Evolutionary conservation across 2,797 vertebrate species (phyloP), one percentile per base, ranked within the genome.

Genomic region (Iguana delicatissima): DNA sequence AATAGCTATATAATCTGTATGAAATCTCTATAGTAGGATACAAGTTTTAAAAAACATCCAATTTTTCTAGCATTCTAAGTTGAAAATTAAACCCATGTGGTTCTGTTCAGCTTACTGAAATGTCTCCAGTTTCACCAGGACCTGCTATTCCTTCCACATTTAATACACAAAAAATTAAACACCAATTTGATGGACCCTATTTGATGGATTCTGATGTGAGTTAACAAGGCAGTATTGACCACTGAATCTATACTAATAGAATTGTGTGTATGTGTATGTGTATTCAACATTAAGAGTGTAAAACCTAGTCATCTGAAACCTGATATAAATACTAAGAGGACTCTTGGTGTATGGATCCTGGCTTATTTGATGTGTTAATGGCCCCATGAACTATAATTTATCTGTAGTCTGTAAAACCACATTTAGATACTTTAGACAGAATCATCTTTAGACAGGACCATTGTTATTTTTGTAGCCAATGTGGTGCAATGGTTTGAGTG

Each of bases 1-100:
- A 88, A 18, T 22, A 52, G 35, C 72, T 67, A 0, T 35, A 6
- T 3, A 84, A 62, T 50, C 38, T 87, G 69, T 35, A 86, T 22
- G 86, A 92, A 85, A 46, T 59, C 64, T 89, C 42, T 89, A 10
- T 0, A 89, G 16, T 89, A 89, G 67, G n/a, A 86, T 73, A 13
- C 13, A 35, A 57, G 9, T 55, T 77, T 83, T 88, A 86, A 85
- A 79, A 88, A 82, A 89, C 86, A 16, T 55, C 32, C 62, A 32
- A 89, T 26, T 81, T 90, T 55, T 73, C 50, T 62, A 55, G 50
- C 35, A 24, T 77, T 81, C 79, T 77, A 84, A n/a, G 80, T 86
- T 82, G 86, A 57, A n/a, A 55, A 76, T 52, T 32, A 22, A 55
- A 20, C 79, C 74, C 20, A 4, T 77, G 2, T 72, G 84, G 85